Evolutionary conservation across 2,888 invertebrate species (phyloP).

Genomic region (Lithophane ornitopus): DNA sequence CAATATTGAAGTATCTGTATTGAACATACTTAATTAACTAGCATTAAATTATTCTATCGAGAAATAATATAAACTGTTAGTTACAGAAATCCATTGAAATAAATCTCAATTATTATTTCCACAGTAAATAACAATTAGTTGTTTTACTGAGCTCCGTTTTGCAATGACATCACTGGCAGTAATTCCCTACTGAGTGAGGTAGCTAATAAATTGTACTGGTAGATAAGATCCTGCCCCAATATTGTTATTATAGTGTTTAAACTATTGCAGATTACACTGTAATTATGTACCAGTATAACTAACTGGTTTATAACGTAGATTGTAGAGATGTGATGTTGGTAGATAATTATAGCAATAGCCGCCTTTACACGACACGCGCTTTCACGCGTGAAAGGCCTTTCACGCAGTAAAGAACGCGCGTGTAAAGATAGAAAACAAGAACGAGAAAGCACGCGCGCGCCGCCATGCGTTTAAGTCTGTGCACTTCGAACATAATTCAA

Average conservation of each 20-base stretch:
- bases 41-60: not conserved
- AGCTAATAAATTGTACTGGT: conserved; percentile 52
- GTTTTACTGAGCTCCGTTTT: conserved; percentile 36
- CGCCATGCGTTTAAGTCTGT: too few species aligned
- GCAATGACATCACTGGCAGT: conserved; percentile 13
- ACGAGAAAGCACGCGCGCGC: too few species aligned
- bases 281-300: conserved; percentile 34
- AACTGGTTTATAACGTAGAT: conserved; percentile 12
- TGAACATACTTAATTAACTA: not conserved
- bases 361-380: too few species aligned
- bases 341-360: not conserved
- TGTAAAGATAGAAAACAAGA: too few species aligned
- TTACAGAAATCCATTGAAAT: conserved; percentile 10
- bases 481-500: too few species aligned
- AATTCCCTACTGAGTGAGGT: conserved; percentile 41
- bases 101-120: conserved; percentile 10
- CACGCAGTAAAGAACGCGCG: too few species aligned
- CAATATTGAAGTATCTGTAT: not conserved
- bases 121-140: conserved; percentile 31
- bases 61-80: not conserved
- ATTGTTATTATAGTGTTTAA: conserved; percentile 57
- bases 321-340: conserved; percentile 1
- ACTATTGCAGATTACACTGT: conserved; percentile 50
- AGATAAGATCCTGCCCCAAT: conserved; percentile 57
- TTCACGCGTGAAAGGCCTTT: too few species aligned